These are phyloP conservation scores for Caranx ignobilis DNA, from an alignment of 2,113 vertebrate genomes.

Conservation along the genomic window DNA sequence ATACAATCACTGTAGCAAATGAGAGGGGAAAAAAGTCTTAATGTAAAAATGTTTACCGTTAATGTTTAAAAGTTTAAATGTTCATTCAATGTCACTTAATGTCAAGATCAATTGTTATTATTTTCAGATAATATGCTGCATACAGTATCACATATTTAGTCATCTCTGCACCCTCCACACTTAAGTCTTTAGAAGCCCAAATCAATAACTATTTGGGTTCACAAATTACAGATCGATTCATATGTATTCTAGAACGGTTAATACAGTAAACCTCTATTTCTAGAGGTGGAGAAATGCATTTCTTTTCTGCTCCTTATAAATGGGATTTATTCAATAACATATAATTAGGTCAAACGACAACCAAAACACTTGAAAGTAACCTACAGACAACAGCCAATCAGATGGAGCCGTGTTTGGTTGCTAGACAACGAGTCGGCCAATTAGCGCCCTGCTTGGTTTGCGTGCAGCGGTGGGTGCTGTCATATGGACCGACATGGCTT, in stretches of 20 bases:
- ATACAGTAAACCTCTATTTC: neutral
- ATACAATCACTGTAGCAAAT: no score
- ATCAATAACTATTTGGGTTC: neutral
- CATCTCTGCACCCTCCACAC: neutral
- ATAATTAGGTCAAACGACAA: neutral
- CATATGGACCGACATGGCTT: neutral
- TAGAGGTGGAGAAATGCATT: neutral
- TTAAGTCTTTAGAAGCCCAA: neutral
- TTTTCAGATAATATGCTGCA: no score
- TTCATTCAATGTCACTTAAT: no score
- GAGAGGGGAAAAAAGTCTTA: no score
- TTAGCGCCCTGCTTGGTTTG: slow-evolving; percentile 59
- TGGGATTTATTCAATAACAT: neutral
- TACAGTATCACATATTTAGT: no score
- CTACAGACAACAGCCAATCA: slow-evolving; percentile 64
- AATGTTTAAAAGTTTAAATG: no score
- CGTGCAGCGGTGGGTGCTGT: neutral
- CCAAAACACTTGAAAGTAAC: neutral
- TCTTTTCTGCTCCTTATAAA: neutral
- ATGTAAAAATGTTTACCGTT: no score
- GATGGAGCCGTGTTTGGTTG: slow-evolving; percentile 68
- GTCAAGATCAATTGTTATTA: no score
- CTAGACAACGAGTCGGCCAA: slow-evolving; percentile 77
- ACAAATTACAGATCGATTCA: neutral
- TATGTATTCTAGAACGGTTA: no score